These are phyloP conservation scores for Pterostichus madidus DNA, from an alignment of 2,888 invertebrate species.

Conservation along the genomic window DNA sequence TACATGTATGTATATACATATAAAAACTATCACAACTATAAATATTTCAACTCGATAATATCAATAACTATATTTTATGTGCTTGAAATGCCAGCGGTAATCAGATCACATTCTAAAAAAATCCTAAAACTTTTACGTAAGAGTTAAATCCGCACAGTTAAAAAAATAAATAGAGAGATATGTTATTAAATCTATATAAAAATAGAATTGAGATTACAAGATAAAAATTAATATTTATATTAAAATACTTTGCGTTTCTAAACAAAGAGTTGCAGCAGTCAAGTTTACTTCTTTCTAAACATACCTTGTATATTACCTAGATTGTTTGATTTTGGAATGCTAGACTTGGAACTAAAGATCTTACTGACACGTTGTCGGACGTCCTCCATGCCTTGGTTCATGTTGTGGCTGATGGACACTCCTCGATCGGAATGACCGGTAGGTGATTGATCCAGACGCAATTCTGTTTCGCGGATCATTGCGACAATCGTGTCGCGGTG, in stretches of 20 bases:
- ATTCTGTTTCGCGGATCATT: conserved; percentile 80
- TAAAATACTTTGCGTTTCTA: conserved; percentile 45
- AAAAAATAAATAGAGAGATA: conserved; percentile 50
- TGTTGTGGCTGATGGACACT: conserved; percentile 72
- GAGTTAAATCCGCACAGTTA: conserved; percentile 45
- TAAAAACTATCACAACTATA: conserved; percentile 52
- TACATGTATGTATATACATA: conserved; percentile 32
- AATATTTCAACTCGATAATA: conserved; percentile 44
- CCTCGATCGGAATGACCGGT: conserved; percentile 63
- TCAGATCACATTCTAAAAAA: conserved; percentile 26
- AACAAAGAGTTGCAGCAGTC: conserved; percentile 45
- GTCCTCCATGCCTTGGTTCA: conserved; percentile 81
- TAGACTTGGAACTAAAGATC: conserved; percentile 78
- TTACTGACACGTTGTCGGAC: conserved; percentile 81
- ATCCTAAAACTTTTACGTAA: conserved; percentile 32
- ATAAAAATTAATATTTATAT: conserved; percentile 55
- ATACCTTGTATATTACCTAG: conserved; percentile 76
- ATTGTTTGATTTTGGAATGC: conserved; percentile 74
- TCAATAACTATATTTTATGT: conserved; percentile 31
- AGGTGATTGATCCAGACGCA: conserved; percentile 74
- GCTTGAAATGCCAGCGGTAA: conserved; percentile 50
- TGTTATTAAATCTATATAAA: conserved; percentile 51
- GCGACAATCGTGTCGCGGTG: conserved; percentile 79
- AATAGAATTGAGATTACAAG: conserved; percentile 57
- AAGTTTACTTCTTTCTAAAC: conserved; percentile 77